Percentiles rank a stretch among this genome's conserved stretches.
Evolutionary conservation across 2,113 vertebrate species (phyloP).

Genomic region (Oenanthe melanoleuca): DNA sequence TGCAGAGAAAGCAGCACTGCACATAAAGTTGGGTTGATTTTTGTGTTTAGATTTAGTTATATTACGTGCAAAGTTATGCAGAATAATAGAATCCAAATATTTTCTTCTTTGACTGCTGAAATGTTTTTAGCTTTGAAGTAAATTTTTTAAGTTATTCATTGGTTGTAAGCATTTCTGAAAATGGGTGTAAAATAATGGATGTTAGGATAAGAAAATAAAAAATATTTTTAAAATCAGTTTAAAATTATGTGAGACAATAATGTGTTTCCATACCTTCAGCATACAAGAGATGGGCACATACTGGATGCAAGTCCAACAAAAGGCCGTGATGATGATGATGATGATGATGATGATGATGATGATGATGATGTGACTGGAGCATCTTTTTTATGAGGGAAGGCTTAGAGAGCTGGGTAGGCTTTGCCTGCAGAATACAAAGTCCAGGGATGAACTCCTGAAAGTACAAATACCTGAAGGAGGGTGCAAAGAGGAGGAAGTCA

Average conservation of each 20-base stretch:
- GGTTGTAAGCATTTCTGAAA: background rate
- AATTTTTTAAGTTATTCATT: background rate
- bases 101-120: background rate
- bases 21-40: background rate
- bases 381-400: background rate
- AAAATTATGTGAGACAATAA: background rate
- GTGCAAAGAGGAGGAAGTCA: background rate
- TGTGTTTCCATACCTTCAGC: rapidly evolving
- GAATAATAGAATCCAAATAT: background rate
- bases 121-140: background rate
- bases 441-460: background rate
- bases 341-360: background rate
- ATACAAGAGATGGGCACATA: background rate
- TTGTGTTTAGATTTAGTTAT: background rate
- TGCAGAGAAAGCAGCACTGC: background rate
- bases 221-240: background rate
- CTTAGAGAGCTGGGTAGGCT: background rate
- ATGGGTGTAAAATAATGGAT: background rate
- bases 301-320: background rate
- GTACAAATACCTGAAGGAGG: background rate
- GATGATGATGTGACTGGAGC: background rate
- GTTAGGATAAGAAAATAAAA: background rate
- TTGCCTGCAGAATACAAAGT: background rate
- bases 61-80: background rate
- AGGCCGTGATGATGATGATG: background rate